Conservation (phyloP, 2,888 invertebrate genomes). For the Cantharis rufa region DNA sequence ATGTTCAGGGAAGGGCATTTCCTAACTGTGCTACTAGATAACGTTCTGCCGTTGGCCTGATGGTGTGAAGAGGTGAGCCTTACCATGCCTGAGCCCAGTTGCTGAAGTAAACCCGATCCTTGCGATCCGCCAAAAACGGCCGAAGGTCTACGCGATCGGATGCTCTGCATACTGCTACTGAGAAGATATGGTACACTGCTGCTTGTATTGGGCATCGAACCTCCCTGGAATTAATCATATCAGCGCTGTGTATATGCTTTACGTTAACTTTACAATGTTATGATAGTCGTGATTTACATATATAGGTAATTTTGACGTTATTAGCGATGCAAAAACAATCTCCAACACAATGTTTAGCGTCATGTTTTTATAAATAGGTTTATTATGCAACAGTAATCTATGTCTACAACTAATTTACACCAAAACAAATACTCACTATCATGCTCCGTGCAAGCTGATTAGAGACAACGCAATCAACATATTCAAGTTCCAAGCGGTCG, state of each 20-base stretch:
- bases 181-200: slow-evolving; percentile 86
- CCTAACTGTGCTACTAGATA: slow-evolving; percentile 66
- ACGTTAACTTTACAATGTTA: slow-evolving; percentile 10
- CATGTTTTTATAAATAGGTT: slow-evolving; percentile 13
- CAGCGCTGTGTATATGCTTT: slow-evolving; percentile 10
- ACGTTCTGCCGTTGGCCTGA: slow-evolving; percentile 59
- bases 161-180: slow-evolving; percentile 77
- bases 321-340: slow-evolving; percentile 23
- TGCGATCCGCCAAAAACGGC: slow-evolving; percentile 64
- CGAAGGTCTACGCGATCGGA: slow-evolving; percentile 75
- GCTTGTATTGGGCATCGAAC: slow-evolving; percentile 88
- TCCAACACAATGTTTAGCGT: slow-evolving; percentile 19
- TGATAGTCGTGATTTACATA: slow-evolving; percentile 18
- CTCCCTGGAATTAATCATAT: slow-evolving; percentile 65
- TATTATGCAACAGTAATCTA: slow-evolving; percentile 4
- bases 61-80: slow-evolving; percentile 72
- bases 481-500: slow-evolving; percentile 53
- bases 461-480: slow-evolving; percentile 68
- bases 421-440: slow-evolving; percentile 75
- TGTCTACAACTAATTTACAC: slow-evolving; percentile 11
- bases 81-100: slow-evolving; percentile 93
- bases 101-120: slow-evolving; percentile 72
- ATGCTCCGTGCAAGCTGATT: slow-evolving; percentile 88
- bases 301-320: slow-evolving; percentile 18
- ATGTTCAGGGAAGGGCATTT: slow-evolving; percentile 79